Evolutionary conservation across 2,797 vertebrate genomes (phyloP), one percentile per base, ranked within the genome.

Genomic region (Pipistrellus kuhlii): DNA sequence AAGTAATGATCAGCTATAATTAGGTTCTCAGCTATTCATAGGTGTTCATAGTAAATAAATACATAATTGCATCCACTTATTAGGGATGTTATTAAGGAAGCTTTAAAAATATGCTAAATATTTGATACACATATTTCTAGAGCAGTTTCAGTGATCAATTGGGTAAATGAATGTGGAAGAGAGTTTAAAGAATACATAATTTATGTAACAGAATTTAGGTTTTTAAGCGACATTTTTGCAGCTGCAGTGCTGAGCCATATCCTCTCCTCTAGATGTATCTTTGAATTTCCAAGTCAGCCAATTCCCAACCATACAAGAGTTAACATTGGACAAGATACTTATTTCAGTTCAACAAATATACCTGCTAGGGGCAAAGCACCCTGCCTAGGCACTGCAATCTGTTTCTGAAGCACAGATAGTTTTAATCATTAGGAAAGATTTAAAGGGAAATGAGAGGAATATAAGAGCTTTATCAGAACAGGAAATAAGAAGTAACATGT

Each of bases 21-120:
- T 93, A 77, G 77, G 35, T 94, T 81, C 57, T 90, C 30, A 78
- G 55, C 57, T 93, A 83, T 86, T 89, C 44, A 44, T 62, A 82
- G 46, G 23, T 85, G 48, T 88, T 92, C 85, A 8, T 71, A 77
- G 77, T 94, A 90, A 94, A 71, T 89, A 94, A 90, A 92, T 48
- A 92, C 30, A 27, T 91, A 91, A 78, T 92, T 93, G 35, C 46
- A 81, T 57, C 69, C n/a, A 90, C 88, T 95, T 92, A 95, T 80
- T 77, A 90, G 85, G 72, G 27, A 80, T 76, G 53, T 90, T 93
- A 85, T 80, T 92, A 93, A 93, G 51, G 51, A 91, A 92, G 66
- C 59, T 93, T 96, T 95, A 55, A 76, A 90, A 94, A 78, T 76
- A 94, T 62, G 68, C 80, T 94, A 78, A 93, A 92, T 93, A 93